Conservation (phyloP, 2,888 invertebrate genomes). For the Epiblema foenella region DNA sequence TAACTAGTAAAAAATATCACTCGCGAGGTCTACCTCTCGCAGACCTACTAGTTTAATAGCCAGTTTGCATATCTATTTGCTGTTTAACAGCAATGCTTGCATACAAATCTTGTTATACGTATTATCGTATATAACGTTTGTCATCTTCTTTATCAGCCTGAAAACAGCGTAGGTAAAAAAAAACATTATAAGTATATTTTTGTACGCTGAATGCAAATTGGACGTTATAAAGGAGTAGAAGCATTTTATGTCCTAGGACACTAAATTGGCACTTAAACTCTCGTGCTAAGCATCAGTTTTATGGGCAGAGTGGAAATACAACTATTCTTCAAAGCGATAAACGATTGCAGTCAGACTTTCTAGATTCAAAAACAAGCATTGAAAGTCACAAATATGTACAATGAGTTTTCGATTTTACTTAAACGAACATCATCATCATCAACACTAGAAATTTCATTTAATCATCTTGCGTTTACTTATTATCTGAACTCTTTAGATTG, state of each 20-base stretch:
- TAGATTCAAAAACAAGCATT: background rate
- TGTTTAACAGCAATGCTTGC: too few species aligned
- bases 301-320: constrained; percentile 12
- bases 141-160: background rate
- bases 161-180: background rate
- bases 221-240: constrained; percentile 6
- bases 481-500: background rate
- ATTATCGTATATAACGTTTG: background rate
- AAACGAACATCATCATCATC: too few species aligned
- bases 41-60: too few species aligned
- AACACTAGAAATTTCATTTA: too few species aligned
- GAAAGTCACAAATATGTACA: background rate
- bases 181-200: background rate
- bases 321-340: background rate
- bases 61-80: too few species aligned
- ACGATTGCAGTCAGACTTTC: constrained; percentile 1
- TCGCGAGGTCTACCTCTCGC: too few species aligned
- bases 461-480: background rate
- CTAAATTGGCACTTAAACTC: constrained; percentile 19
- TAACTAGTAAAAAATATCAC: too few species aligned
- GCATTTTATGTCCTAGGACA: constrained; percentile 13
- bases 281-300: constrained; percentile 7
- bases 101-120: too few species aligned
- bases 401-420: too few species aligned
- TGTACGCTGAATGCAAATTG: background rate